Percentiles rank a stretch among this genome's conserved stretches.
Evolutionary conservation across 2,113 vertebrate species (phyloP).

Genomic region (Struthio camelus): DNA sequence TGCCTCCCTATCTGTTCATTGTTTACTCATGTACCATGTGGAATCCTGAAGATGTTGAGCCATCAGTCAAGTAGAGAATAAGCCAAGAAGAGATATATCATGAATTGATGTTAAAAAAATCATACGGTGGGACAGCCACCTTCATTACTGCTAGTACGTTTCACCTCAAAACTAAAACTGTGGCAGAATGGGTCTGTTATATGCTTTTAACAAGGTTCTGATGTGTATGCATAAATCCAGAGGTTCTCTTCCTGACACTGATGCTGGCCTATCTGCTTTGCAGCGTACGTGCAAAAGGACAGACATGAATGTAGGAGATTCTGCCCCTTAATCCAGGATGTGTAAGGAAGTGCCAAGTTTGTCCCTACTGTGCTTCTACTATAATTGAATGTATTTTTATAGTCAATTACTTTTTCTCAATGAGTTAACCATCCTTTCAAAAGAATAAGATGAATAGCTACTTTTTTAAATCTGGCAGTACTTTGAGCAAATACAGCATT

Average conservation of each 20-base stretch:
- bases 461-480: constrained; percentile 61
- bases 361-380: background rate
- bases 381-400: background rate
- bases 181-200: background rate
- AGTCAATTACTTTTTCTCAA: constrained; percentile 29
- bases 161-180: background rate
- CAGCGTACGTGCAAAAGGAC: background rate
- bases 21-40: background rate
- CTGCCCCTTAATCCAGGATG: background rate
- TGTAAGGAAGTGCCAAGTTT: background rate
- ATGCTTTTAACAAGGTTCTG: background rate
- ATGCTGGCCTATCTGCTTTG: background rate
- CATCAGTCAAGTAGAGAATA: background rate
- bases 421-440: constrained; percentile 44
- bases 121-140: background rate
- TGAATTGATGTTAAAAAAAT: background rate
- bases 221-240: background rate
- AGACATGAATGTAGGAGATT: background rate
- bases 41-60: background rate
- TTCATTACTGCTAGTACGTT: background rate
- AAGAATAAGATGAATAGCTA: constrained; percentile 38
- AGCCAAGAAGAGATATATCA: background rate
- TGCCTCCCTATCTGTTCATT: background rate
- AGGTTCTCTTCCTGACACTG: background rate
- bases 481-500: constrained; percentile 54